These are phyloP conservation scores for Epizoanthus ramosus DNA, from an alignment of 92 coral and sea anemone species.

Conservation along the genomic window DNA sequence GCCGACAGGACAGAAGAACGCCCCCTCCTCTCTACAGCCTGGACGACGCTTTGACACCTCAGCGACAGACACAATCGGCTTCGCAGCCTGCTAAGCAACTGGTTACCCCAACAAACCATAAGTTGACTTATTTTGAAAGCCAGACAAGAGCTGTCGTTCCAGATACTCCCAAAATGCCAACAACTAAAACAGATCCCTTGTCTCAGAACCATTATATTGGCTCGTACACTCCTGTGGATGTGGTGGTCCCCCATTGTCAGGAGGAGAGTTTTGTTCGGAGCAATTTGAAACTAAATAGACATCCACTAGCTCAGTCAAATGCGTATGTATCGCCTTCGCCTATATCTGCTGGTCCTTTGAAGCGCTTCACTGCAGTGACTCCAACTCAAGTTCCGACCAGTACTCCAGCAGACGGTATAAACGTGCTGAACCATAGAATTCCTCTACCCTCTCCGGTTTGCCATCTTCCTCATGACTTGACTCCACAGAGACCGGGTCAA, in stretches of 20 bases:
- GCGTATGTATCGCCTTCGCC: not conserved
- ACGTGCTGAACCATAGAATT: not conserved
- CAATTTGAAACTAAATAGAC: not conserved
- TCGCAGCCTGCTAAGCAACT: not conserved
- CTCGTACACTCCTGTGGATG: not conserved
- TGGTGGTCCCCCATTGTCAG: not conserved
- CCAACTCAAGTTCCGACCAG: not conserved
- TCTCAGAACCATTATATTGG: not conserved
- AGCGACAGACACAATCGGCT: not conserved
- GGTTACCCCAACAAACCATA: not conserved
- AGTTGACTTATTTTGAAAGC: not conserved
- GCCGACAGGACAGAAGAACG: not conserved
- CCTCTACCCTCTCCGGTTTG: not conserved
- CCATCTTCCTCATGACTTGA: not conserved
- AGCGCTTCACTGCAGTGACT: not conserved
- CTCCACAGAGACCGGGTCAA: slow-evolving; percentile 6
- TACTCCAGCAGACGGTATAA: not conserved
- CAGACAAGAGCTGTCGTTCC: not conserved
- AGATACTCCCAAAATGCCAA: not conserved
- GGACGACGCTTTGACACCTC: not conserved
- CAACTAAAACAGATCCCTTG: not conserved
- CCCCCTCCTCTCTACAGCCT: slow-evolving; percentile 29
- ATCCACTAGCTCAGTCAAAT: not conserved
- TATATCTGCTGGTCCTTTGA: not conserved
- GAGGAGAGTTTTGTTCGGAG: not conserved